phyloP scores from a whole-genome alignment of 2,888 invertebrate species.

The Drosophila birchii region DNA sequence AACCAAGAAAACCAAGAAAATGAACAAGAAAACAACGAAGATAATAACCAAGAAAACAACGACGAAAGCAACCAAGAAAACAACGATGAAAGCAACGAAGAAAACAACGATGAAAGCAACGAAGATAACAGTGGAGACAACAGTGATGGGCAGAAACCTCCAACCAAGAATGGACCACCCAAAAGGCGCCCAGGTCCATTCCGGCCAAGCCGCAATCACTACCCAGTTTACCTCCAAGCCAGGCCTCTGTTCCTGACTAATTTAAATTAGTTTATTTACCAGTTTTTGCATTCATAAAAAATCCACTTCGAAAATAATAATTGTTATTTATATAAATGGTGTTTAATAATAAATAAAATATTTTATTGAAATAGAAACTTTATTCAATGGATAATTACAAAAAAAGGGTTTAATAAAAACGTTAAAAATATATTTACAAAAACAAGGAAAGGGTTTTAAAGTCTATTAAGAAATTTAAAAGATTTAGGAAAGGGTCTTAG shows the following conservation, averaged over 20 bases:
- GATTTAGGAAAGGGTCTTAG: neutral
- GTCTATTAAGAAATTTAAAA: neutral
- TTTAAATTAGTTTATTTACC: neutral
- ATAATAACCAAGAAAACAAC: neutral
- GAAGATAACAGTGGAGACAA: neutral
- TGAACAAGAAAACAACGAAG: neutral
- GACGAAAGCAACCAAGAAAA: neutral
- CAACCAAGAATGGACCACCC: neutral
- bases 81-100: neutral
- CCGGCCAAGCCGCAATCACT: neutral
- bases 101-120: neutral
- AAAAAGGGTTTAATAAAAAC: neutral
- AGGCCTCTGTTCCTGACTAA: constrained; percentile 4
- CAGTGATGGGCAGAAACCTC: neutral
- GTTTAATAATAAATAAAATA: neutral
- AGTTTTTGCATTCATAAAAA: neutral
- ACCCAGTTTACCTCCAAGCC: neutral
- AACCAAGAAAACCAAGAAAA: neutral
- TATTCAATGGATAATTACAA: neutral
- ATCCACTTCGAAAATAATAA: neutral
- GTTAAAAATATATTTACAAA: neutral
- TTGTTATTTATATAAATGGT: neutral
- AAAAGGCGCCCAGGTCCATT: neutral
- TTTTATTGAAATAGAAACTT: neutral
- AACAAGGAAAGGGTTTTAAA: neutral